phyloP scores from a whole-genome alignment of 23 tunicate species.

The Corella eumyota region DNA sequence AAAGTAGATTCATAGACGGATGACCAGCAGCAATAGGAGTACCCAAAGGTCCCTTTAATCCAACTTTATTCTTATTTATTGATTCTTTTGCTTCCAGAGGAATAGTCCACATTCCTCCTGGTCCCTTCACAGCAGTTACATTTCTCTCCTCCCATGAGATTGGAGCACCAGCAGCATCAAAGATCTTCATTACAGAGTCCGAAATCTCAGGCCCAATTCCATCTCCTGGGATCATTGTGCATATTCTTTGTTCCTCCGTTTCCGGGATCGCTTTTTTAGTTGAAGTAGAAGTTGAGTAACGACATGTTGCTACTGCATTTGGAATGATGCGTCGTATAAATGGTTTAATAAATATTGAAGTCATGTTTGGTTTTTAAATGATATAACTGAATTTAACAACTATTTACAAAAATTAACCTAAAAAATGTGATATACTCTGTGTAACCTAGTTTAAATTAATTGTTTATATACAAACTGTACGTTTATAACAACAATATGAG shows the following conservation, averaged over 20 bases:
- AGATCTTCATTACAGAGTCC: constrained; percentile 85
- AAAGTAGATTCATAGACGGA: constrained; percentile 91
- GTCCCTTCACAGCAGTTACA: constrained; percentile 86
- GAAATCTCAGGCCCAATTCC: constrained; percentile 98
- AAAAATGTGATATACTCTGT: no score
- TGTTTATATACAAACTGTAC: no score
- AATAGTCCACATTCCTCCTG: constrained; percentile 95
- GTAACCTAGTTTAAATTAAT: no score
- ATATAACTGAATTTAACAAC: no score
- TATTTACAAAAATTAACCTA: no score
- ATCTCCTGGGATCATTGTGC: constrained; percentile 94
- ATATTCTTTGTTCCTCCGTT: constrained; percentile 23
- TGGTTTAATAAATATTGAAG: no score
- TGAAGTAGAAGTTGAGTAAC: no score
- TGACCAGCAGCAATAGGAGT: constrained; percentile 97
- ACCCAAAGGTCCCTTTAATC: constrained; percentile 87
- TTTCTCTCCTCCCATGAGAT: constrained; percentile 90
- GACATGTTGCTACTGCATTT: no score
- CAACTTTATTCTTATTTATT: constrained; percentile 82
- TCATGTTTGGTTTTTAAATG: no score
- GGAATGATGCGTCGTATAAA: no score
- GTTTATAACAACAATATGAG: no score
- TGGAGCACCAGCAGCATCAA: constrained; percentile 98
- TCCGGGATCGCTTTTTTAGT: constrained; percentile 5
- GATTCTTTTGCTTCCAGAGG: constrained; percentile 86